Evolutionary conservation across 2,113 vertebrate genomes (phyloP).

Genomic region (Macroglossus sobrinus): DNA sequence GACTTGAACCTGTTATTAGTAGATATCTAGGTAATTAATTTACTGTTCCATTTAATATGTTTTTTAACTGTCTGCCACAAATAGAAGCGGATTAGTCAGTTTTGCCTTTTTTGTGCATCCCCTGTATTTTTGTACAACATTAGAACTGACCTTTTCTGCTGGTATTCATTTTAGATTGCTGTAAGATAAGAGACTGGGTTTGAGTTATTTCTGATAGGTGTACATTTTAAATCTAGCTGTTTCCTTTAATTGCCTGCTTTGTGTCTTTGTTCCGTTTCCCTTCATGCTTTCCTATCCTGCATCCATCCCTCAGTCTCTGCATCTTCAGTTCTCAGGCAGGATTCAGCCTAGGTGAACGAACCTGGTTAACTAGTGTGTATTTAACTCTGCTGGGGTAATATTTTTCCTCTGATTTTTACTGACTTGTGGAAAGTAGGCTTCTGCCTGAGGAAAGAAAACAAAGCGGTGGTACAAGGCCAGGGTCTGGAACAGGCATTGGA

Average conservation of each 20-base stretch:
- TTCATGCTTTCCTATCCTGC: background rate
- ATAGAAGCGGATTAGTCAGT: background rate
- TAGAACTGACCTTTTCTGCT: background rate
- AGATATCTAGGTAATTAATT: background rate
- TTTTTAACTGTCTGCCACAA: background rate
- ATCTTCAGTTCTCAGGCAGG: background rate
- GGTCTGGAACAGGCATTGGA: background rate
- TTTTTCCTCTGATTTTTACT: constrained; percentile 1
- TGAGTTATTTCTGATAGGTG: background rate
- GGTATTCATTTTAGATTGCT: background rate
- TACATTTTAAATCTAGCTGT: background rate
- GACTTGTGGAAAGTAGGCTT: background rate
- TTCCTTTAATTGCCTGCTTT: background rate
- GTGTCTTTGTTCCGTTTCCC: background rate
- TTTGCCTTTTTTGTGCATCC: background rate
- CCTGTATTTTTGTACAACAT: background rate
- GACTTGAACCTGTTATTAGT: background rate
- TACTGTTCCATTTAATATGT: background rate
- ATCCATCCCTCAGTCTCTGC: background rate
- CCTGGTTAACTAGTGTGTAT: background rate
- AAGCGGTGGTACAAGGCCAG: background rate
- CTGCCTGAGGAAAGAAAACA: background rate
- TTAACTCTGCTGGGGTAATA: background rate
- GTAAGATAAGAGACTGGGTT: background rate
- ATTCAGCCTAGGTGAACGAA: background rate